Base-by-base conservation (phyloP, 2,797 vertebrate species). In the Amblyopsis hoosieri region DNA sequence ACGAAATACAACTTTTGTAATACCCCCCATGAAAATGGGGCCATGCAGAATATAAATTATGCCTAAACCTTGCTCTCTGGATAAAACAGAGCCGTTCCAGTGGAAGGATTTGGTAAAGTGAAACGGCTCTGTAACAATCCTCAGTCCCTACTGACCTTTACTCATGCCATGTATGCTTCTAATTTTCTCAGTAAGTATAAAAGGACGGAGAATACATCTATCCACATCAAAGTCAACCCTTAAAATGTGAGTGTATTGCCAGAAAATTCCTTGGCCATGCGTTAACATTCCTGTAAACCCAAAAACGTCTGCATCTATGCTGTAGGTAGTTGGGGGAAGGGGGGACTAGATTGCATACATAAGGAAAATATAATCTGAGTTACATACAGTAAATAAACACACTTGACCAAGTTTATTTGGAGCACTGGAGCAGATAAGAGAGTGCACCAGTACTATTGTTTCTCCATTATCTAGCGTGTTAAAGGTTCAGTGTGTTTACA, bases 201-300 rank as follows among this genome's bases (percentile, higher is more conserved):
- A 76, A 67, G 74, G 86, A 76, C 58, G 79, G 67, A 81, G 78
- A 85, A 84, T 80, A 78, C 42, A 74, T 84, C 79, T 71, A 80
- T 82, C 68, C 67, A 82, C 86, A 84, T 90, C 86, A 90, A 87
- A 88, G 85, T 78, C 57, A 74, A 72, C 73, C 67, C 74, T 74
- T 67, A 84, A 80, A 89, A 87, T 83, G 85, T 85, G 84, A 80
- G 60, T 17, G 33, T 66, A 77, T 78, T 69, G 80, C 80, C 83
- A 80, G 74, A 86, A 78, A 80, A 88, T 76, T 85, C 68, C 61
- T 80, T 89, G 85, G 90, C 86, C 57, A 68, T 64, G 51, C 55
- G 31, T 49, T 54, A 48, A 14, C 85, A 87, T 89, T 89, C 82
- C 81, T 75, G 69, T 69, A 81, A 84, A 82, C 83, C 81, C 79